These are phyloP conservation scores for Homarus americanus DNA, from an alignment of 1,140 invertebrate genomes.

Conservation along the genomic window DNA sequence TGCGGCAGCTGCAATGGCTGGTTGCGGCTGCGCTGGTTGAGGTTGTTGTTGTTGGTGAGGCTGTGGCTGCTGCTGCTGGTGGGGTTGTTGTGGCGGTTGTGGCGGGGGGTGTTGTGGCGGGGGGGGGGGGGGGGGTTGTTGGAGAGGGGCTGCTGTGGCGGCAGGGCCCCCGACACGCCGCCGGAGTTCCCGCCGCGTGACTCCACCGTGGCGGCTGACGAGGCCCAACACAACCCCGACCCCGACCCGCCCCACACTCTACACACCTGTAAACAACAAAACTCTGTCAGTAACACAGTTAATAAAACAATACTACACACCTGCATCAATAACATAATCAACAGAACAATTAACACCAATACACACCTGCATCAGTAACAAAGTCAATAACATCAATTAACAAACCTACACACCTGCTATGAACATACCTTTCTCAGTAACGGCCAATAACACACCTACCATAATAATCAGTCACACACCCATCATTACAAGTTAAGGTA, in stretches of 20 bases:
- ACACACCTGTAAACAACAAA: constrained; percentile 41
- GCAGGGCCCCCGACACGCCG: constrained; percentile 56
- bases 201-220: constrained; percentile 68
- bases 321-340: not conserved
- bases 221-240: constrained; percentile 48
- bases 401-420: not conserved
- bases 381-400: no score
- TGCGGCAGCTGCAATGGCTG: constrained; percentile 45
- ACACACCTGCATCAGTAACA: not conserved
- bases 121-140: constrained; percentile 59
- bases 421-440: no score
- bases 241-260: constrained; percentile 47
- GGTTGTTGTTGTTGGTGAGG: constrained; percentile 33
- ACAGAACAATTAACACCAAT: not conserved
- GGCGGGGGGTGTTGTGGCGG: constrained; percentile 47
- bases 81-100: constrained; percentile 31
- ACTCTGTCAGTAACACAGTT: not conserved
- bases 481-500: no score
- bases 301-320: not conserved
- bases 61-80: not conserved
- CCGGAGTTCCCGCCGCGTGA: constrained; percentile 57
- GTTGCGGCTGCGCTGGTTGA: constrained; percentile 33
- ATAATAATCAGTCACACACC: no score
- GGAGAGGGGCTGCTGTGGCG: constrained; percentile 39
- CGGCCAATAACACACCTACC: no score